Evolutionary conservation across 2,888 invertebrate genomes (phyloP).

Genomic region (Gordius sp.): DNA sequence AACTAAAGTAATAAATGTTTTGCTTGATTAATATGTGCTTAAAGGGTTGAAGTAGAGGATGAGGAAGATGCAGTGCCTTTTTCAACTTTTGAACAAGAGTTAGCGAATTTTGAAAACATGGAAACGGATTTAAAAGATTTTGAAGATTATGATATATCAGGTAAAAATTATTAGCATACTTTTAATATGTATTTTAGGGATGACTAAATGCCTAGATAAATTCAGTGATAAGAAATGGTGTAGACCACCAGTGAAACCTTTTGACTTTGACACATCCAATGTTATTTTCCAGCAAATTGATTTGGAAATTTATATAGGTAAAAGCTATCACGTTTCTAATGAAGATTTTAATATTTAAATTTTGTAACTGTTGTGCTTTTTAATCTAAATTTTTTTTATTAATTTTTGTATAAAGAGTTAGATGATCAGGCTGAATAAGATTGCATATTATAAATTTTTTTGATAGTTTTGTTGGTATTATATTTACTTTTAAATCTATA

Average conservation of each 20-base stretch:
- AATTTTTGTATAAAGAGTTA: background rate
- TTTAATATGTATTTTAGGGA: background rate
- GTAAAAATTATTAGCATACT: background rate
- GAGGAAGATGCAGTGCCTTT: background rate
- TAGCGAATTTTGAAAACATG: background rate
- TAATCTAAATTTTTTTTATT: background rate
- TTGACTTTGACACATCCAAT: background rate
- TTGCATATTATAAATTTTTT: background rate
- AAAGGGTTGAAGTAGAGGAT: background rate
- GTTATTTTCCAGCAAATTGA: slow-evolving; percentile 10
- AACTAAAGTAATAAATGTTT: background rate
- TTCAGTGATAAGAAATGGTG: background rate
- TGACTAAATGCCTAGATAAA: background rate
- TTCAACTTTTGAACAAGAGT: slow-evolving; percentile 9
- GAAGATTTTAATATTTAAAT: background rate
- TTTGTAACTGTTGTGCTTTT: background rate
- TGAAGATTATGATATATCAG: background rate
- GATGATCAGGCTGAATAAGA: background rate
- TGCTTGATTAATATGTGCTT: background rate
- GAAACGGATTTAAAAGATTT: background rate
- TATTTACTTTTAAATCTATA: too few relatives aligned
- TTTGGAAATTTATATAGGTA: slow-evolving; percentile 6
- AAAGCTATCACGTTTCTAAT: background rate
- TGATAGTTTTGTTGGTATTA: too few relatives aligned
- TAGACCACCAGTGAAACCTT: background rate